phyloP scores from a whole-genome alignment of 2,113 vertebrate species.

The Antechinus flavipes region DNA sequence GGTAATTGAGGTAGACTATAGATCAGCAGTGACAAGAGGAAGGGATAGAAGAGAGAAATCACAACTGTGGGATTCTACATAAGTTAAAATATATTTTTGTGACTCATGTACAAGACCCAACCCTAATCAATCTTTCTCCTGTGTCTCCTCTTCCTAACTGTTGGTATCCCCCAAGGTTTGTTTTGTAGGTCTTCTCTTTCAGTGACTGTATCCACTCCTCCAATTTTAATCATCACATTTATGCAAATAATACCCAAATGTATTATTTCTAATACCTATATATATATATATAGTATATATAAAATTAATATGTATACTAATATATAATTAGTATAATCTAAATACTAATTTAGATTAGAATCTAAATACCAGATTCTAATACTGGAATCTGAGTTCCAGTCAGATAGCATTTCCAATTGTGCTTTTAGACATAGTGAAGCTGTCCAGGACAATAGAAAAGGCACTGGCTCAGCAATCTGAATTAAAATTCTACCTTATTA shows the following conservation, averaged over 20 bases:
- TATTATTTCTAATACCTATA: neutral
- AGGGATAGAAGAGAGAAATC: neutral
- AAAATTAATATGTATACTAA: no score
- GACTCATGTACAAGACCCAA: neutral
- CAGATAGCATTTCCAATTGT: neutral
- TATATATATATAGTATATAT: no score
- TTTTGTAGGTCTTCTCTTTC: neutral
- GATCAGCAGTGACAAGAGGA: neutral
- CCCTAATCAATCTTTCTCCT: neutral
- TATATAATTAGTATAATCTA: no score
- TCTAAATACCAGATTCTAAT: neutral
- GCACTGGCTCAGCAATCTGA: neutral
- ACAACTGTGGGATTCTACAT: neutral
- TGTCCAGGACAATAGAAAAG: neutral
- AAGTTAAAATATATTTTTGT: neutral
- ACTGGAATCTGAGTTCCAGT: neutral
- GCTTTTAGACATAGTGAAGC: neutral
- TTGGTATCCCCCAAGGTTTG: neutral
- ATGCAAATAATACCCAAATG: neutral
- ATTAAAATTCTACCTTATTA: neutral
- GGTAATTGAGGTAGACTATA: neutral
- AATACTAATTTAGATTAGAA: no score
- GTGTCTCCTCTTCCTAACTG: neutral
- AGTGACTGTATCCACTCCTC: neutral
- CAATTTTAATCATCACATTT: neutral